phyloP scores from a whole-genome alignment of 2,113 vertebrate genomes.

The Macrotis lagotis region DNA sequence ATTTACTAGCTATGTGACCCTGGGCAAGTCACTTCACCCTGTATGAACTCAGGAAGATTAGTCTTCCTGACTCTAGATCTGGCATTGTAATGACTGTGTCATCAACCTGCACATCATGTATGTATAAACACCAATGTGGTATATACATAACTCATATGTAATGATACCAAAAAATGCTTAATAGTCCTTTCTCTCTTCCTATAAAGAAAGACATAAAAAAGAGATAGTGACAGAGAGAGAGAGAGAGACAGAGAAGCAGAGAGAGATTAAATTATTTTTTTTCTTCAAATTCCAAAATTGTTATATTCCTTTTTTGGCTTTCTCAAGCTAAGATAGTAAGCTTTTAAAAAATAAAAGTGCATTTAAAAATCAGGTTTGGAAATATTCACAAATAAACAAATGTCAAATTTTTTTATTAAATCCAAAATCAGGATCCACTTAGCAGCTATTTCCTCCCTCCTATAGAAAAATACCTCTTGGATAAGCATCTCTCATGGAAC shows the following conservation, averaged over 20 bases:
- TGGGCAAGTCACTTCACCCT: too few species aligned
- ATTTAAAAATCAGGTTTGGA: constrained; percentile 47
- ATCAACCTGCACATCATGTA: neutral
- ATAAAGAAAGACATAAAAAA: neutral
- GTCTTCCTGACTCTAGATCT: neutral
- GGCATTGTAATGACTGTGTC: neutral
- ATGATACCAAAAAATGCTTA: constrained; percentile 20
- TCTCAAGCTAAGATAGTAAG: constrained; percentile 32
- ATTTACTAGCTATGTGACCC: too few species aligned
- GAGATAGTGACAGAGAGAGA: neutral
- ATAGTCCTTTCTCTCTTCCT: constrained; percentile 42
- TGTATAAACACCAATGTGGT: too few species aligned
- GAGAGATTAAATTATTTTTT: constrained; percentile 14
- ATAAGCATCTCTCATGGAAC: constrained; percentile 45
- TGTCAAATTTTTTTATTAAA: constrained; percentile 53
- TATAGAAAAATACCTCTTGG: constrained; percentile 19
- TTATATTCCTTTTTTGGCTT: constrained; percentile 28
- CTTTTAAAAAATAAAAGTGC: constrained; percentile 41
- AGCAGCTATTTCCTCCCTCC: constrained; percentile 49
- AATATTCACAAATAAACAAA: constrained; percentile 63
- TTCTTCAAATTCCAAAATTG: constrained; percentile 44
- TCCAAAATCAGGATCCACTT: constrained; percentile 44
- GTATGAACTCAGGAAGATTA: neutral
- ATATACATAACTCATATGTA: constrained; percentile 1
- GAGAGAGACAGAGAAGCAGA: neutral